Conservation (phyloP, 2,113 vertebrate genomes). For the Mastomys coucha region DNA sequence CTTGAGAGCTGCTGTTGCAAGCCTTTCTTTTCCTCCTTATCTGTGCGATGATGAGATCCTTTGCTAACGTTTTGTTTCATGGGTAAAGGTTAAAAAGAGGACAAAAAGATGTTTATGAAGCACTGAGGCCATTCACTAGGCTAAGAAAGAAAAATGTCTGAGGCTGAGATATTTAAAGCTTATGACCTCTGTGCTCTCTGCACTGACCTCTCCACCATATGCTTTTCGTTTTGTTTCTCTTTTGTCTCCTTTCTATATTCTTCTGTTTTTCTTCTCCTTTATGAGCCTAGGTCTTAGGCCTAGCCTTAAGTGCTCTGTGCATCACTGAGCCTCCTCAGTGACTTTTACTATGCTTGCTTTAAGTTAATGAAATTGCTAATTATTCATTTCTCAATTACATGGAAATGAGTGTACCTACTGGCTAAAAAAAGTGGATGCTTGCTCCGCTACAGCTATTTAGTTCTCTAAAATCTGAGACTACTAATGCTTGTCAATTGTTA, state of each 20-base stretch:
- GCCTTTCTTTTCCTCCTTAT: not conserved
- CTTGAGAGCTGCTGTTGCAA: slow-evolving; percentile 52
- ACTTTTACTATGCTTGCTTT: not conserved
- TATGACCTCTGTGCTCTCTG: slow-evolving; percentile 48
- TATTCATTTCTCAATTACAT: slow-evolving; percentile 50
- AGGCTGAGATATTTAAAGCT: slow-evolving; percentile 61
- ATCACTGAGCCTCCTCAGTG: not conserved
- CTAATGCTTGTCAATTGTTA: slow-evolving; percentile 37
- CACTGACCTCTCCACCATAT: slow-evolving; percentile 8
- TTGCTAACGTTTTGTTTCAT: slow-evolving; percentile 62
- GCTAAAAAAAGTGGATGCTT: not conserved
- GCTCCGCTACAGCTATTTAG: not conserved
- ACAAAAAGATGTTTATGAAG: slow-evolving; percentile 64
- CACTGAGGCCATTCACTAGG: slow-evolving; percentile 37
- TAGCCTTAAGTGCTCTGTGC: not conserved
- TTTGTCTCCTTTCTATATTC: not conserved
- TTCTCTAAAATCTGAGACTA: slow-evolving; percentile 27
- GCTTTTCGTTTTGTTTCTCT: slow-evolving; percentile 53
- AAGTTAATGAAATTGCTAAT: slow-evolving; percentile 60
- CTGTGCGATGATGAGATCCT: slow-evolving; percentile 45
- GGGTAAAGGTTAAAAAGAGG: slow-evolving; percentile 40
- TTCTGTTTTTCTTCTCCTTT: not conserved
- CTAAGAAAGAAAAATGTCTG: slow-evolving; percentile 54
- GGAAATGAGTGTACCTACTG: slow-evolving; percentile 23
- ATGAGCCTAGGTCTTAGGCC: slow-evolving; percentile 30